Base-by-base conservation (phyloP, 2,888 invertebrate species). In the Danaus chrysippus region DNA sequence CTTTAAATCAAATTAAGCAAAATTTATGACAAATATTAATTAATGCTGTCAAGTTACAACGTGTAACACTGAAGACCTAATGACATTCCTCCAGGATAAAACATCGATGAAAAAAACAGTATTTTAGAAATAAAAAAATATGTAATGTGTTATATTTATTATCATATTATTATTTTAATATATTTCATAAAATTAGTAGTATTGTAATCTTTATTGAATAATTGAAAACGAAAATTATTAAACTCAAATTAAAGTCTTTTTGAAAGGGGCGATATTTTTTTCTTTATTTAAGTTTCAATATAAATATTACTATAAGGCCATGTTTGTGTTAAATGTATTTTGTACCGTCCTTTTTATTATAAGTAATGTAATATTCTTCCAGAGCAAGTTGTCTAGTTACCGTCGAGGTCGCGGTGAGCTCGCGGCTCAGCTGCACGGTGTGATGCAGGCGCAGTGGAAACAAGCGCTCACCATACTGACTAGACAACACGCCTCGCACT, bases 361-460 rank as follows among this genome's bases (percentile, higher is more conserved):
- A 34, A 34, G 23, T 34, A 34, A 34, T 34, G 23, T 34, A 2
- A 34, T 6, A 6, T 23, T 34, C 23, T 1, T 34, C 0, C 72
- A 91, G 91, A 83, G 76, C 56, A 91, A 91, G 62, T 60, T 92
- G 68, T 84, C 86, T 42, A 76, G 82, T 42, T 84, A 84, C 74
- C 81, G 86, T 0, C 83, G 84, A 1, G 85, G 89, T 2, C 94
- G 94, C 75, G 92, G 93, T 0, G 93, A 94, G 73, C 91, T 96
- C 54, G 96, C 95, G 1, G 92, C 95, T 62, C 94, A 95, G 76
- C 84, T 96, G 65, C 95, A 96, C 79, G 91, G 91, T 65, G 93
- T 95, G 0, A 96, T 96, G 96, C 94, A 96, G 83, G 92, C 93
- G 10, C 96, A 96, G 78, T 96, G 96, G 96, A 91, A 94, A 44